These are phyloP conservation scores for Maniola jurtina DNA, from an alignment of 1,140 invertebrate species.

Conservation along the genomic window DNA sequence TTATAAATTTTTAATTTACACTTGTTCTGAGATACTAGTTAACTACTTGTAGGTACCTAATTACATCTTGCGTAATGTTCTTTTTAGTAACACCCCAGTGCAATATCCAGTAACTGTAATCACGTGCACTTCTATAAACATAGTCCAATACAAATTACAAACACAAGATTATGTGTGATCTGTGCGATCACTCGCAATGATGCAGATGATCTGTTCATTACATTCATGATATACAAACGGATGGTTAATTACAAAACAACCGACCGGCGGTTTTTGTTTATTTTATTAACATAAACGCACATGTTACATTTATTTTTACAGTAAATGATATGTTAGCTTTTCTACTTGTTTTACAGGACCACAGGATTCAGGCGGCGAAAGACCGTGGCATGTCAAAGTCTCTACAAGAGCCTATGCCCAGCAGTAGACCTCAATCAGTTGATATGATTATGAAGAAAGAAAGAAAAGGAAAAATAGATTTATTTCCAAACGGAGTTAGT, in stretches of 20 bases:
- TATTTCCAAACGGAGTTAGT: no score
- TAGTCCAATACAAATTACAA: slow-evolving; percentile 1
- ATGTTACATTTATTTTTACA: slow-evolving; percentile 6
- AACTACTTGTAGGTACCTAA: no score
- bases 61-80: no score
- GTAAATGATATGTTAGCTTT: not conserved
- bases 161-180: not conserved
- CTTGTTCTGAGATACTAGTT: no score
- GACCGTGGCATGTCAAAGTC: no score
- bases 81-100: no score
- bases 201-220: slow-evolving; percentile 7
- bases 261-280: not conserved
- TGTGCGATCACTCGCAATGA: slow-evolving; percentile 1
- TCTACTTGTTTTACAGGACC: not conserved
- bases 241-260: not conserved
- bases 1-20: no score
- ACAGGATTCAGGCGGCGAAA: no score
- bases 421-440: no score
- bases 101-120: not conserved
- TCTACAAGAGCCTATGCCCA: no score
- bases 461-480: no score
- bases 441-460: no score
- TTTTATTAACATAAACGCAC: slow-evolving; percentile 3
- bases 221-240: slow-evolving; percentile 1
- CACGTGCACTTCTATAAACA: not conserved